Conservation (phyloP, 2,888 invertebrate genomes). For the Augochlorella aurata region DNA sequence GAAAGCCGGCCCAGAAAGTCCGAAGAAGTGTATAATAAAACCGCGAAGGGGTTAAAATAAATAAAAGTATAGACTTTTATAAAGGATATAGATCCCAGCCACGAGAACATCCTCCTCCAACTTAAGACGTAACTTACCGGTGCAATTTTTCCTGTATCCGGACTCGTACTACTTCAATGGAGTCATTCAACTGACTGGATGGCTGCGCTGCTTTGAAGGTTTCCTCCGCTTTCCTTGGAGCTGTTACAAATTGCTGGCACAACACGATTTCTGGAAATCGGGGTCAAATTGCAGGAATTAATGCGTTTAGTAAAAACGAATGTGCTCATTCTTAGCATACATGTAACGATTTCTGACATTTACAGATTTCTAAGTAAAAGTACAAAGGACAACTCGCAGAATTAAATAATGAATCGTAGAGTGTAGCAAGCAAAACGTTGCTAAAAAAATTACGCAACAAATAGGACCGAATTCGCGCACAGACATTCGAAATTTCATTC, state of each 20-base stretch:
- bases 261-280: neutral
- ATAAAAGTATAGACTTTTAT: slow-evolving; percentile 8
- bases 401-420: too few relatives aligned
- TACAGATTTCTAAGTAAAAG: too few relatives aligned
- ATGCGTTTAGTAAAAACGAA: neutral
- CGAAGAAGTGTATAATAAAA: neutral
- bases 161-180: neutral
- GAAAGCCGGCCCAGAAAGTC: neutral
- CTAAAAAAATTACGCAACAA: too few relatives aligned
- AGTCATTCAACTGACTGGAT: neutral
- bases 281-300: neutral
- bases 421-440: too few relatives aligned
- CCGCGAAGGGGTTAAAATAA: neutral
- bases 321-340: too few relatives aligned
- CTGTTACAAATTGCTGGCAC: neutral
- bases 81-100: too few relatives aligned
- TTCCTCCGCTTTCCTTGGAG: neutral
- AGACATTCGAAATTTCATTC: neutral
- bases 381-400: too few relatives aligned
- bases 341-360: too few relatives aligned
- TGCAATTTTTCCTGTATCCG: neutral
- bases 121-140: neutral
- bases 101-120: slow-evolving; percentile 2
- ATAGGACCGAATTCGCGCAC: too few relatives aligned
- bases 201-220: neutral